These are phyloP conservation scores for Cerastoderma edule DNA, from an alignment of 2,888 invertebrate species.

Conservation along the genomic window DNA sequence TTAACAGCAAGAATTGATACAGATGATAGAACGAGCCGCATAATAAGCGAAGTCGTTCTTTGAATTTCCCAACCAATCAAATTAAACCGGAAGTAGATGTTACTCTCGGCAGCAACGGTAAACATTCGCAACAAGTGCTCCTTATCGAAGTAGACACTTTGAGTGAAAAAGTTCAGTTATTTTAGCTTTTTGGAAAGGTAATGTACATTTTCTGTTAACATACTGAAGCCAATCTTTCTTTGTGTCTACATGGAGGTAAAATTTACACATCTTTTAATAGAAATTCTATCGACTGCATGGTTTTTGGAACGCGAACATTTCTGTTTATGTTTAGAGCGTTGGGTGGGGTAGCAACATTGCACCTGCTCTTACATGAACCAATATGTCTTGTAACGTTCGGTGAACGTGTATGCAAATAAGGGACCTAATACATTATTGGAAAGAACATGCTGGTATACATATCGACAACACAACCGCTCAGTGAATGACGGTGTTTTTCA, in stretches of 20 bases:
- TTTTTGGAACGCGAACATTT: neutral
- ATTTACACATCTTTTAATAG: neutral
- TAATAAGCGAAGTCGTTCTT: slow-evolving; percentile 2
- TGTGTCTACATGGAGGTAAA: neutral
- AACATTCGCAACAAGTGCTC: slow-evolving; percentile 61
- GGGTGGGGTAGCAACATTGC: too few relatives aligned
- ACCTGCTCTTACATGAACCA: too few relatives aligned
- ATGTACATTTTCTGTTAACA: too few relatives aligned
- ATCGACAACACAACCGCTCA: too few relatives aligned
- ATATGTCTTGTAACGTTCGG: too few relatives aligned
- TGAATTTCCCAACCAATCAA: slow-evolving; percentile 14
- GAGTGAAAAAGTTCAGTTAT: neutral
- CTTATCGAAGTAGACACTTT: slow-evolving; percentile 7
- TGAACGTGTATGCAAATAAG: too few relatives aligned
- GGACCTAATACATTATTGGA: too few relatives aligned
- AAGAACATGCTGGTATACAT: too few relatives aligned
- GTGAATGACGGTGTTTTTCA: too few relatives aligned
- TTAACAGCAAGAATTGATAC: neutral
- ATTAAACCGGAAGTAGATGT: slow-evolving; percentile 61
- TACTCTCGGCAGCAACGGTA: slow-evolving; percentile 63
- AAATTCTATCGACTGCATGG: neutral
- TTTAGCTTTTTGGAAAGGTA: neutral
- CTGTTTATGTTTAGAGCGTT: too few relatives aligned
- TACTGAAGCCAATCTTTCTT: too few relatives aligned
- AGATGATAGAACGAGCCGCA: neutral